These are phyloP conservation scores for Temnothorax unifasciatus DNA, from an alignment of 2,888 invertebrate species.

Conservation along the genomic window DNA sequence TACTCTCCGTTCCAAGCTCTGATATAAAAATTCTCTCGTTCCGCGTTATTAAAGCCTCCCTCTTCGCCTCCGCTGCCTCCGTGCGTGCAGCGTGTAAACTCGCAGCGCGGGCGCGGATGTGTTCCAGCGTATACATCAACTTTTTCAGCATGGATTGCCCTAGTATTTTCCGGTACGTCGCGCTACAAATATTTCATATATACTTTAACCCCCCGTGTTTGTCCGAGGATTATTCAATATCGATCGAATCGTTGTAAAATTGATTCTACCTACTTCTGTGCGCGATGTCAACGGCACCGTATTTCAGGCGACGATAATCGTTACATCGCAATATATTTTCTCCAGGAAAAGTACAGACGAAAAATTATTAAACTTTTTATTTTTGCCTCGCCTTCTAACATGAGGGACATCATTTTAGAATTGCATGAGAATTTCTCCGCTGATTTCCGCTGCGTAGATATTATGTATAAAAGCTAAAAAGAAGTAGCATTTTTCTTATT, in stretches of 20 bases:
- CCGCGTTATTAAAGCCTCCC: conserved; percentile 47
- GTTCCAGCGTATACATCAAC: conserved; percentile 43
- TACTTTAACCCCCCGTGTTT: conserved; percentile 44
- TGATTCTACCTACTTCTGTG: conserved; percentile 22
- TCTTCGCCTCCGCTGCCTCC: not conserved
- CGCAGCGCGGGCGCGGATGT: conserved; percentile 29
- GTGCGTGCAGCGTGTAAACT: conserved; percentile 47
- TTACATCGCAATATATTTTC: not conserved
- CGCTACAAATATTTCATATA: conserved; percentile 52
- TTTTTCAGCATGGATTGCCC: conserved; percentile 44
- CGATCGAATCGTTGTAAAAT: conserved; percentile 43
- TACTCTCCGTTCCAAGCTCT: conserved; percentile 25
- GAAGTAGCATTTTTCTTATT: conserved; percentile 16
- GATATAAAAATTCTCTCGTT: conserved; percentile 53
- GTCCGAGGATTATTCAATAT: conserved; percentile 52
- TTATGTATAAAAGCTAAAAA: conserved; percentile 11
- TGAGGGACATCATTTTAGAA: not conserved
- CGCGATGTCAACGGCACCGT: conserved; percentile 23
- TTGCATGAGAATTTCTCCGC: not conserved
- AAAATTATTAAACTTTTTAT: conserved; percentile 15
- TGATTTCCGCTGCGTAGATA: not conserved
- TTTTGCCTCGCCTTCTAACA: not conserved
- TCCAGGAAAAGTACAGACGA: too few species aligned
- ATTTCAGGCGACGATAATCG: conserved; percentile 27
- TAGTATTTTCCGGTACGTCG: conserved; percentile 39